Evolutionary conservation across 2,113 vertebrate species (phyloP).

Genomic region (Notechis scutatus): DNA sequence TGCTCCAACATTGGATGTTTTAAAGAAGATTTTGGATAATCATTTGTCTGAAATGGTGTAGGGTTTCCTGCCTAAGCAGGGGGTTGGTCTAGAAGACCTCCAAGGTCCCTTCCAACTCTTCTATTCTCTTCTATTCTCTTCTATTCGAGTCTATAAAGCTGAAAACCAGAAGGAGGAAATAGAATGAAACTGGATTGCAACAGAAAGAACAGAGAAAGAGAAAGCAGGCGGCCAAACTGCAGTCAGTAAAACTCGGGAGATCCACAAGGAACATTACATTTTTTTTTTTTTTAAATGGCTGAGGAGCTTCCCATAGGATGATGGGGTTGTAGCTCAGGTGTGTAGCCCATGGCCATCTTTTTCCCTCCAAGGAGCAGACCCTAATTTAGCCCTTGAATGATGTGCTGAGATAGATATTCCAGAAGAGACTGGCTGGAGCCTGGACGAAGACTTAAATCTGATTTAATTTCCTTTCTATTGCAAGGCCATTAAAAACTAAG

Average conservation of each 20-base stretch:
- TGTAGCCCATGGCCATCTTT: too few species aligned
- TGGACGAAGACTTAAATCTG: background rate
- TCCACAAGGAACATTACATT: background rate
- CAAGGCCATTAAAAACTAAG: background rate
- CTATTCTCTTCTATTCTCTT: too few species aligned
- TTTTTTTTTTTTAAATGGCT: background rate
- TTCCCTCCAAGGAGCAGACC: background rate
- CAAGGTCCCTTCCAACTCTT: background rate
- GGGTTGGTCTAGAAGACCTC: background rate
- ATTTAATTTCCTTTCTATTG: background rate
- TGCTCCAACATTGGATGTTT: too few species aligned
- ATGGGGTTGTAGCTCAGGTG: background rate
- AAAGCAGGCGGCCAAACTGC: background rate
- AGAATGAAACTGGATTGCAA: background rate
- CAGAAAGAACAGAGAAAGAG: background rate
- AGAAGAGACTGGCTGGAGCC: background rate
- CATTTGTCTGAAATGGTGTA: too few species aligned
- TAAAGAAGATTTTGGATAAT: too few species aligned
- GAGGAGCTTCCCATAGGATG: background rate
- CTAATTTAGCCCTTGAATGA: background rate
- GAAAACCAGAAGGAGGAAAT: background rate
- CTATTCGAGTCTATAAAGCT: too few species aligned
- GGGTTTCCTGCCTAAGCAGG: too few species aligned
- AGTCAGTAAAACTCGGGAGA: background rate
- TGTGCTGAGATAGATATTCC: background rate